Evolutionary conservation across 1,140 invertebrate species (phyloP).

Genomic region (Apis cerana): DNA sequence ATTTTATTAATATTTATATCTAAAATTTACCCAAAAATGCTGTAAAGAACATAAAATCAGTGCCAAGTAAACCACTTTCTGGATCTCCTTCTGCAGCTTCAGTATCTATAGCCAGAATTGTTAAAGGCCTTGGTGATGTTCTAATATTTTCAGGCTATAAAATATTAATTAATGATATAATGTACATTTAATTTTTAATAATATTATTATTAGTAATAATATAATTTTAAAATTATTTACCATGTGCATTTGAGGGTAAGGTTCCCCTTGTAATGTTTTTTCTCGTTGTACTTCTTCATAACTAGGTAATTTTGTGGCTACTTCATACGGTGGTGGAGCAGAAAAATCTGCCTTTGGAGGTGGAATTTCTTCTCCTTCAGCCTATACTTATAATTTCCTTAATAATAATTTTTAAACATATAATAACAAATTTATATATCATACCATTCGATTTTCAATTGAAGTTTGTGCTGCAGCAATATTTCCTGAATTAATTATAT

Average conservation of each 20-base stretch:
- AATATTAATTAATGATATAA: conserved; percentile 31
- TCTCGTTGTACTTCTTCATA: conserved; percentile 95
- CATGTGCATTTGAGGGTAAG: conserved; percentile 76
- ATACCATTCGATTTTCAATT: conserved; percentile 52
- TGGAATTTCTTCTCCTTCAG: conserved; percentile 83
- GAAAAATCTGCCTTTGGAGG: conserved; percentile 91
- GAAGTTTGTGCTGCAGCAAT: conserved; percentile 52
- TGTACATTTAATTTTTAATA: not conserved
- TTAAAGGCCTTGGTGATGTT: conserved; percentile 83
- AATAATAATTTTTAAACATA: conserved; percentile 10
- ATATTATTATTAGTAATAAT: not conserved
- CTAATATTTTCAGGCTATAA: conserved; percentile 79
- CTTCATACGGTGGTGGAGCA: conserved; percentile 92
- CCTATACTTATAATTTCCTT: conserved; percentile 30
- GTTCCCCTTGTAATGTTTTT: conserved; percentile 89
- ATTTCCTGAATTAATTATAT: conserved; percentile 58
- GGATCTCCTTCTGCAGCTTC: conserved; percentile 87
- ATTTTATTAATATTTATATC: no score
- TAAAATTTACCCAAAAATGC: conserved; percentile 88
- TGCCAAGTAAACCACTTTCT: conserved; percentile 90
- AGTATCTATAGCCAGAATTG: conserved; percentile 87
- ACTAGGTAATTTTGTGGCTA: conserved; percentile 91
- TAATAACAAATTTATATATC: not conserved
- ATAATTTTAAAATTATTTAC: conserved; percentile 52
- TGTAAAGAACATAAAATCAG: conserved; percentile 93